Evolutionary conservation across 2,888 invertebrate species (phyloP).

Genomic region (Incurvaria masculella): DNA sequence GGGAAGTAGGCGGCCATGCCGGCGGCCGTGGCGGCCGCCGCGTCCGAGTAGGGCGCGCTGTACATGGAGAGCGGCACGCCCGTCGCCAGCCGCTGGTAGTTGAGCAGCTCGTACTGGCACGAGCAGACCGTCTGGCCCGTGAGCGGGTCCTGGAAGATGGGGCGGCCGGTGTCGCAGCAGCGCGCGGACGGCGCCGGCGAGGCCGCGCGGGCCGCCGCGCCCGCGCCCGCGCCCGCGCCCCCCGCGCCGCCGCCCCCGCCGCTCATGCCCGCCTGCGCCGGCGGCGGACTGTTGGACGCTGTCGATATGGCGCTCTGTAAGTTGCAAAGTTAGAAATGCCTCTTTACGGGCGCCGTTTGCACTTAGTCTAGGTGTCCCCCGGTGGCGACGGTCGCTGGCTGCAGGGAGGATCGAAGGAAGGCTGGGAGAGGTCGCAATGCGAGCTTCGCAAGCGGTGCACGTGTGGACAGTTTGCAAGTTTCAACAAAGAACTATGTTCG

Average conservation of each 20-base stretch:
- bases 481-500: no score
- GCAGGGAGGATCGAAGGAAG: constrained; percentile 18
- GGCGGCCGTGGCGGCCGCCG: constrained; percentile 63
- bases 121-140: constrained; percentile 88
- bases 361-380: background rate
- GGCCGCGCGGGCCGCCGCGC: constrained; percentile 50
- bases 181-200: constrained; percentile 57
- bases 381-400: constrained; percentile 39
- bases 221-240: constrained; percentile 51
- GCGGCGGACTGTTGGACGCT: constrained; percentile 68
- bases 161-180: constrained; percentile 91
- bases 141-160: constrained; percentile 86
- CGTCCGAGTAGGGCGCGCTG: constrained; percentile 73
- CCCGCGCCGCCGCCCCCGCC: constrained; percentile 50
- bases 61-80: constrained; percentile 80
- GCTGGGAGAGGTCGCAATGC: constrained; percentile 1
- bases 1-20: constrained; percentile 88
- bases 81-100: constrained; percentile 72
- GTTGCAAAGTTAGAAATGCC: constrained; percentile 56
- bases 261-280: constrained; percentile 58
- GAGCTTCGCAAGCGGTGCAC: background rate
- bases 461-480: background rate
- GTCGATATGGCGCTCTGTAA: constrained; percentile 65
- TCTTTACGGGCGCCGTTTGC: constrained; percentile 40
- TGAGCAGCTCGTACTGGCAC: constrained; percentile 86